Evolutionary conservation across 2,888 invertebrate species (phyloP).

Genomic region (Drosophila anceps): DNA sequence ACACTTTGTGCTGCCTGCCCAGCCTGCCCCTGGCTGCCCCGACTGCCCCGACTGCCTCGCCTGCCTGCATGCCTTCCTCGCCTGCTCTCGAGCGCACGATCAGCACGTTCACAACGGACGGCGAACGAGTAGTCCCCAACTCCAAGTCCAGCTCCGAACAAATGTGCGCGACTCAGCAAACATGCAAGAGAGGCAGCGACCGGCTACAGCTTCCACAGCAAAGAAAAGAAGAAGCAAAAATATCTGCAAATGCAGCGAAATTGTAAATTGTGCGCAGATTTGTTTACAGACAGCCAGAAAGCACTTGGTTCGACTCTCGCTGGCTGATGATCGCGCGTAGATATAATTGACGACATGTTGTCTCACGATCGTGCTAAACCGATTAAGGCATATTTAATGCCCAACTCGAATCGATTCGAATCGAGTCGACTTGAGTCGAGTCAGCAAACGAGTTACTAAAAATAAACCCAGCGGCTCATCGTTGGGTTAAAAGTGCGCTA

Average conservation of each 20-base stretch:
- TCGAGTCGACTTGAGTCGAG: constrained; percentile 4
- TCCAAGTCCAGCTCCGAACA: constrained; percentile 26
- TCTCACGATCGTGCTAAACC: constrained; percentile 84
- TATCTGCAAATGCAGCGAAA: constrained; percentile 77
- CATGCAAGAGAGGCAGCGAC: constrained; percentile 49
- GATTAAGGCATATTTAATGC: constrained; percentile 80
- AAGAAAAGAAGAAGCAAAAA: constrained; percentile 25
- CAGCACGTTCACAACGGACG: constrained; percentile 79
- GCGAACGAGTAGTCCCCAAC: constrained; percentile 10
- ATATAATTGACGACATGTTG: constrained; percentile 84
- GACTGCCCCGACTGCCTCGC: constrained; percentile 24
- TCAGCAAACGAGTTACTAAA: constrained; percentile 5
- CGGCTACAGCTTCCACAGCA: constrained; percentile 36
- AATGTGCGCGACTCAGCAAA: constrained; percentile 75
- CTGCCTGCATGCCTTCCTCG: constrained; percentile 33
- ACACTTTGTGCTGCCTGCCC: constrained; percentile 57
- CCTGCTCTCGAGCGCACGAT: constrained; percentile 75
- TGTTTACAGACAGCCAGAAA: constrained; percentile 66
- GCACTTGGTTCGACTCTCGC: constrained; percentile 35
- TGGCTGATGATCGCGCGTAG: constrained; percentile 77
- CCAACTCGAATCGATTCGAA: constrained; percentile 16
- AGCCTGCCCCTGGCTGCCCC: neutral
- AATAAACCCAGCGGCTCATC: constrained; percentile 23
- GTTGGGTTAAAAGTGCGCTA: constrained; percentile 36
- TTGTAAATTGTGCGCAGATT: constrained; percentile 73